Percentiles rank a stretch among this genome's conserved stretches.
Evolutionary conservation across 2,113 vertebrate species (phyloP).

Genomic region (Shinisaurus crocodilurus): DNA sequence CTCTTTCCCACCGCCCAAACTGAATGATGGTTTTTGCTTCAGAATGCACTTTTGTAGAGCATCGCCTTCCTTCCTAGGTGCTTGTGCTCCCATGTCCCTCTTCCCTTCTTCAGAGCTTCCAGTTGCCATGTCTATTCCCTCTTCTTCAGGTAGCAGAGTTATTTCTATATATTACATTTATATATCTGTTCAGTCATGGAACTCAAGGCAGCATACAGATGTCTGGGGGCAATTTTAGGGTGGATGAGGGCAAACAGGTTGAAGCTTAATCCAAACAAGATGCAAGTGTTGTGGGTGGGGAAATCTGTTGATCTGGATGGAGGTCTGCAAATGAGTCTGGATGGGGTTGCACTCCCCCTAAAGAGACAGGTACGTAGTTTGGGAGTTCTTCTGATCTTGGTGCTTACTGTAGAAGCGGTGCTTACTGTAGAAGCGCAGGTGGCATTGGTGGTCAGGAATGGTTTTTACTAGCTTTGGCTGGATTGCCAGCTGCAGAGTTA

Average conservation of each 20-base stretch:
- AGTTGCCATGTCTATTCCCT: not conserved
- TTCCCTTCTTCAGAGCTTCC: not conserved
- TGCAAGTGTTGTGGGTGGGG: not conserved
- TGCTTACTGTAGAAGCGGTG: too few relatives aligned
- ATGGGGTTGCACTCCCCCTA: not conserved
- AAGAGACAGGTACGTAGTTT: not conserved
- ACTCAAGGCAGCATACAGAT: not conserved
- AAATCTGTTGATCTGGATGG: not conserved
- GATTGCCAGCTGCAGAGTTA: not conserved
- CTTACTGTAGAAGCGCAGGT: not conserved
- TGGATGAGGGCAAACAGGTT: not conserved
- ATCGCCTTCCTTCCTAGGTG: not conserved
- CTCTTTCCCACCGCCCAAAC: not conserved
- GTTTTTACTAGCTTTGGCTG: not conserved
- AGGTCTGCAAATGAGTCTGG: not conserved
- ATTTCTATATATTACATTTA: not conserved
- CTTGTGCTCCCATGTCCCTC: too few relatives aligned
- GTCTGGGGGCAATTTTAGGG: not conserved
- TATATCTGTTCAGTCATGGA: not conserved
- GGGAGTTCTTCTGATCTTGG: not conserved
- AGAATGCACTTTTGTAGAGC: not conserved
- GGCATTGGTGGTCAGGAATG: not conserved
- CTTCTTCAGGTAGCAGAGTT: not conserved
- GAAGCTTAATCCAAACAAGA: not conserved
- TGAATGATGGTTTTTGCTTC: not conserved